Percentiles rank a stretch among this genome's conserved stretches.
Conservation (phyloP, 2,797 vertebrate species). For the Lepidocolaptes lacrymiger region DNA sequence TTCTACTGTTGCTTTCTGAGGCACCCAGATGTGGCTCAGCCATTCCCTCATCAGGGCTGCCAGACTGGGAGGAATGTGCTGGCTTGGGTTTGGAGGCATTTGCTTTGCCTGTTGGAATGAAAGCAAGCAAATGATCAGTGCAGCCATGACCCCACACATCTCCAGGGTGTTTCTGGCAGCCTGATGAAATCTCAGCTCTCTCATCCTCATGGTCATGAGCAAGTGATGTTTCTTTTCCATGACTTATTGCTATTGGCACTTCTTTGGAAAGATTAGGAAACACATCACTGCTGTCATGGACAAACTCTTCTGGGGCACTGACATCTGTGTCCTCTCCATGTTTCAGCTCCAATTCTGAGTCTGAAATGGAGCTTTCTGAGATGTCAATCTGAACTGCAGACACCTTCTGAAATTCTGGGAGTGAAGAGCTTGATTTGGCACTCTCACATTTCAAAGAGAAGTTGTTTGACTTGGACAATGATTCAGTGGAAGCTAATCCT, state of each 20-base stretch:
- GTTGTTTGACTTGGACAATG: not conserved
- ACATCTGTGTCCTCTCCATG: conserved; percentile 30
- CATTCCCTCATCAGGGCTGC: not conserved
- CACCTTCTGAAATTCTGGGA: conserved; percentile 69
- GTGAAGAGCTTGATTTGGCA: conserved; percentile 1
- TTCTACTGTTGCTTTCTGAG: not conserved
- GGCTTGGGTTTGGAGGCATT: not conserved
- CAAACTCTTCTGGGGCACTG: conserved; percentile 28
- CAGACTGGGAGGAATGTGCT: not conserved
- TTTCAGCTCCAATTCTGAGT: conserved; percentile 14
- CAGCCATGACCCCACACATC: not conserved
- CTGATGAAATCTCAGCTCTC: not conserved
- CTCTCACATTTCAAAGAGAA: not conserved
- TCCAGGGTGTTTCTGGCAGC: not conserved
- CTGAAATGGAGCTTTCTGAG: conserved; percentile 48
- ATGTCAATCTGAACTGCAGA: conserved; percentile 58
- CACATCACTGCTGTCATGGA: not conserved
- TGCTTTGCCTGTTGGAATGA: not conserved
- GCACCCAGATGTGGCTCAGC: not conserved
- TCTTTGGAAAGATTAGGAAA: not conserved
- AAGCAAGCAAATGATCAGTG: not conserved
- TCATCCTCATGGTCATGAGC: not conserved
- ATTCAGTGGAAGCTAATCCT: not conserved
- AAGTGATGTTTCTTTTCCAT: not conserved
- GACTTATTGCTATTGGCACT: not conserved